Percentiles rank a stretch among this genome's conserved stretches.
Conservation (phyloP, 2,888 invertebrate species). For the Petrolisthes cinctipes region DNA sequence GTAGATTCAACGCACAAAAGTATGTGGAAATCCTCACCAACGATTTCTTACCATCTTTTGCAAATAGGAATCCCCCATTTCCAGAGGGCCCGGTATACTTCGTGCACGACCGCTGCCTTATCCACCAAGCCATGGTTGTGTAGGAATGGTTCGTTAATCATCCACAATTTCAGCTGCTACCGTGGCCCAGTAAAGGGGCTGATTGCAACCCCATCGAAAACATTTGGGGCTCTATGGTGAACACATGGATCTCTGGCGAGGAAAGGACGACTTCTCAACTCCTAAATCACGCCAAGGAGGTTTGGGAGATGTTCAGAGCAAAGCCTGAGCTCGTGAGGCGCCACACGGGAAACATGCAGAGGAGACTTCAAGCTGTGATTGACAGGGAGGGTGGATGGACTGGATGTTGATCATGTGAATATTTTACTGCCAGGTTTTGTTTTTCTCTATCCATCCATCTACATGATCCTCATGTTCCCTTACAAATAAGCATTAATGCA, state of each 20-base stretch:
- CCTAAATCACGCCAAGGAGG: neutral
- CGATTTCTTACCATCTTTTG: too few relatives aligned
- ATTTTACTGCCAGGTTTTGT: too few relatives aligned
- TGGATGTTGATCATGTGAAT: too few relatives aligned
- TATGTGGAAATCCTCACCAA: constrained; percentile 1
- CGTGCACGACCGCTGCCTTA: too few relatives aligned
- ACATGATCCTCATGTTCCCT: neutral
- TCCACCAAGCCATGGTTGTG: too few relatives aligned
- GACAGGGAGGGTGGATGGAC: too few relatives aligned
- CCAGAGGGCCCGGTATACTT: too few relatives aligned
- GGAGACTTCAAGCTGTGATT: too few relatives aligned
- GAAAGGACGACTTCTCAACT: neutral
- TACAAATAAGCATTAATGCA: neutral
- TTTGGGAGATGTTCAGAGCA: neutral
- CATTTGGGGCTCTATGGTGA: neutral
- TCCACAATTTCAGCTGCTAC: too few relatives aligned
- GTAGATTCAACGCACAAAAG: neutral
- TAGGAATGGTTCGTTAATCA: too few relatives aligned
- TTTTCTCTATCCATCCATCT: neutral
- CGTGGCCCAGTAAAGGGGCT: too few relatives aligned
- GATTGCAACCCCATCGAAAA: neutral
- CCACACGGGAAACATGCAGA: too few relatives aligned
- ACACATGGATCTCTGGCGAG: neutral
- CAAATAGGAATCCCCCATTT: neutral
- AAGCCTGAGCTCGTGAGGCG: neutral